Conservation (phyloP, 2,888 invertebrate species). For the Nomada fucata region DNA sequence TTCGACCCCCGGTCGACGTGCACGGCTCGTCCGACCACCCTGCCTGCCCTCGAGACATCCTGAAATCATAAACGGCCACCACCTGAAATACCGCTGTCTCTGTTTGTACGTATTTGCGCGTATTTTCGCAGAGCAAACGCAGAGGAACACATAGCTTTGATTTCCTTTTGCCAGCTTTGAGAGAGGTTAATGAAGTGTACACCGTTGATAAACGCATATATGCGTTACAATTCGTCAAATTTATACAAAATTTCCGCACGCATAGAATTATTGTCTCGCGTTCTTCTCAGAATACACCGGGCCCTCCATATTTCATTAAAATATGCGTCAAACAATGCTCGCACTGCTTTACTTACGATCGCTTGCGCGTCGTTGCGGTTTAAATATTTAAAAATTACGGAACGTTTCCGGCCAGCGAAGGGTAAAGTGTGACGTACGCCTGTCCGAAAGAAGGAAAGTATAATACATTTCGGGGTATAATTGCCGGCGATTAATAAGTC, state of each 20-base stretch:
- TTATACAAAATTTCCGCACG: no score
- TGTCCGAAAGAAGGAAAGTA: background rate
- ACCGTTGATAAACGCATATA: no score
- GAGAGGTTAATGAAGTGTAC: background rate
- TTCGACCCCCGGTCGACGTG: slow-evolving; percentile 73
- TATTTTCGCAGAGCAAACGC: background rate
- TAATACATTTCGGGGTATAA: slow-evolving; percentile 16
- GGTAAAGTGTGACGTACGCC: background rate
- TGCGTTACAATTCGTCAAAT: no score
- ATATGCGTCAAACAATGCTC: no score
- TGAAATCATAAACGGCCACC: slow-evolving; percentile 65
- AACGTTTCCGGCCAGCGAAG: no score
- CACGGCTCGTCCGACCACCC: slow-evolving; percentile 81
- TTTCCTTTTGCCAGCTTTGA: background rate
- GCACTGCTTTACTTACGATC: no score
- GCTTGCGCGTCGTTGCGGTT: no score
- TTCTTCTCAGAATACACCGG: no score
- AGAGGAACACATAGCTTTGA: background rate
- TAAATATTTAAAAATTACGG: no score
- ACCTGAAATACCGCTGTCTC: background rate
- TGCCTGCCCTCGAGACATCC: slow-evolving; percentile 80
- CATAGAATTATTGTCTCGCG: no score
- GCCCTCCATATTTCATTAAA: no score
- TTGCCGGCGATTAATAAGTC: slow-evolving; percentile 59
- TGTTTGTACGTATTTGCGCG: no score